These are phyloP conservation scores for Spongilla lacustris DNA, from an alignment of 37 sponge, comb jelly and placozoan genomes.

Conservation along the genomic window DNA sequence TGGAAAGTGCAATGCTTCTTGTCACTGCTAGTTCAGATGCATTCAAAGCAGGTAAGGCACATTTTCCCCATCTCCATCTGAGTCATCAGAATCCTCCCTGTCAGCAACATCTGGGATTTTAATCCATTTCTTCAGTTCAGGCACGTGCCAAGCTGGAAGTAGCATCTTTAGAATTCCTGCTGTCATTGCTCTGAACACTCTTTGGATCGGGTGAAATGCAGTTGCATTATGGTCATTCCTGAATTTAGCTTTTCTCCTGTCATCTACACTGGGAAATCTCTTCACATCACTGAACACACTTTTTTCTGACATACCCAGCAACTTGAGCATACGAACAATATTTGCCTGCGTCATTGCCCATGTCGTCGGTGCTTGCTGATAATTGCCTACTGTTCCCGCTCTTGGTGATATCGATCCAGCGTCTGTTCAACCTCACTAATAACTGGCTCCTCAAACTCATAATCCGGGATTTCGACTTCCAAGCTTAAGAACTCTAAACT, in stretches of 20 bases:
- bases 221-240: background rate
- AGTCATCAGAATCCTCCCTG: background rate
- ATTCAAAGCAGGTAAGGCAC: background rate
- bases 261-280: background rate
- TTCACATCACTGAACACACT: background rate
- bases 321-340: background rate
- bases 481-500: background rate
- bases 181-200: background rate
- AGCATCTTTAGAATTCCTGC: background rate
- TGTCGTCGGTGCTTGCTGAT: background rate
- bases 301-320: background rate
- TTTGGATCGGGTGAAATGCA: background rate
- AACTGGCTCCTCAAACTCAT: background rate
- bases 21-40: background rate
- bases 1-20: background rate
- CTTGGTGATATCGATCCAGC: background rate
- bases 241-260: background rate
- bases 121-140: background rate
- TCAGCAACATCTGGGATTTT: background rate
- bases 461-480: background rate
- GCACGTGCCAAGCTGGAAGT: background rate
- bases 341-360: background rate
- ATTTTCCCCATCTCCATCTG: background rate
- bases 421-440: background rate
- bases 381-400: background rate